phyloP scores from a whole-genome alignment of 2,888 invertebrate species.

The Limulus polyphemus region DNA sequence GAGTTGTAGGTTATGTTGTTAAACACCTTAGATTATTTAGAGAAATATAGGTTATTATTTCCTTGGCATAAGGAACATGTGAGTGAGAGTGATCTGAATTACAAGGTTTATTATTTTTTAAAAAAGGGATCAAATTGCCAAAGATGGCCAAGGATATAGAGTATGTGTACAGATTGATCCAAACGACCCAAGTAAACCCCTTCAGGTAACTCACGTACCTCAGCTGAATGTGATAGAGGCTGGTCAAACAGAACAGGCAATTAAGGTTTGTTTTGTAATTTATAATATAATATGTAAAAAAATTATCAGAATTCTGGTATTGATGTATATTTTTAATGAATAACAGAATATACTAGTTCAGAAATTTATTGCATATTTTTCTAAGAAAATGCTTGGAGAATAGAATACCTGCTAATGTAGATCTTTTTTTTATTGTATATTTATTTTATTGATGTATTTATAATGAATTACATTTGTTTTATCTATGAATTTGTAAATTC shows the following conservation, averaged over 20 bases:
- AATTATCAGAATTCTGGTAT: no score
- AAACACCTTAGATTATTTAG: background rate
- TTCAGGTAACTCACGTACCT: conserved; percentile 44
- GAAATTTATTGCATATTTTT: no score
- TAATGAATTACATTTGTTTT: no score
- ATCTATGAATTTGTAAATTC: no score
- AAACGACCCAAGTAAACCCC: conserved; percentile 60
- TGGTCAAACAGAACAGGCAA: conserved; percentile 54
- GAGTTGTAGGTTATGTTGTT: background rate
- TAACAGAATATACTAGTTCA: no score
- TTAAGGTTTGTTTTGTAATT: conserved; percentile 33
- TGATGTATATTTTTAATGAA: no score
- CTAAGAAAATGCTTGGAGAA: no score
- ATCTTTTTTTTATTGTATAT: no score
- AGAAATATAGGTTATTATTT: background rate
- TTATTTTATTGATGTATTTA: no score
- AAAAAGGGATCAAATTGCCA: conserved; percentile 5
- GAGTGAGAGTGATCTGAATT: no score
- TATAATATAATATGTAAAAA: no score
- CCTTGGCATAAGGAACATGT: background rate
- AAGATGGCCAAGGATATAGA: conserved; percentile 51
- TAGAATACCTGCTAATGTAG: no score
- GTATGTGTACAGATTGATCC: conserved; percentile 78
- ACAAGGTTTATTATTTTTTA: background rate
- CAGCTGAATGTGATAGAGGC: conserved; percentile 38